phyloP scores from a whole-genome alignment of 2,888 invertebrate species.

The Hemaris fuciformis region DNA sequence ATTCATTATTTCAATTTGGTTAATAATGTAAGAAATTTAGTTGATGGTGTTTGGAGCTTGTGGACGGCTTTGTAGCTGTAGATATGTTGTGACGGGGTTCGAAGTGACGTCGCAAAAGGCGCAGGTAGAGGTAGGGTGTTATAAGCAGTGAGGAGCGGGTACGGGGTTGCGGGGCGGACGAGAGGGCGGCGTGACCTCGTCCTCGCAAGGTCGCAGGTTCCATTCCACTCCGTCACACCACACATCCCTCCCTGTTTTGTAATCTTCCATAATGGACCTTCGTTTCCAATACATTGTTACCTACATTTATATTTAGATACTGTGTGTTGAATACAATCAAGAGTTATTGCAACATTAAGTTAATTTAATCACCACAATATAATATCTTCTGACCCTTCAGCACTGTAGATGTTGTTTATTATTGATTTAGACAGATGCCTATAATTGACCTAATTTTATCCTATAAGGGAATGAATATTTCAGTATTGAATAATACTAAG shows the following conservation, averaged over 20 bases:
- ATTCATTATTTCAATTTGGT: too few relatives aligned
- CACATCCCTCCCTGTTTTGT: constrained; percentile 54
- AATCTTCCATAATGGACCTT: constrained; percentile 60
- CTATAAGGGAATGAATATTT: too few relatives aligned
- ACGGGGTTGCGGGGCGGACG: constrained; percentile 33
- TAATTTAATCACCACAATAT: neutral
- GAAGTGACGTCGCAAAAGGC: constrained; percentile 62
- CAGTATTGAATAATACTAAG: too few relatives aligned
- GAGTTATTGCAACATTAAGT: neutral
- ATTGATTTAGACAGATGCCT: too few relatives aligned
- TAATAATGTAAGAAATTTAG: too few relatives aligned
- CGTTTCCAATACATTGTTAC: constrained; percentile 32
- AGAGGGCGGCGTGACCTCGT: constrained; percentile 65
- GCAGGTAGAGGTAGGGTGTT: constrained; percentile 54
- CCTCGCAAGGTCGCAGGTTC: constrained; percentile 70
- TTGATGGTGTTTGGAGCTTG: neutral
- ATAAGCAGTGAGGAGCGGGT: constrained; percentile 6
- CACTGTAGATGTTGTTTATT: neutral
- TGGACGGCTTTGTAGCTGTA: neutral
- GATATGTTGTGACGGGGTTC: constrained; percentile 38
- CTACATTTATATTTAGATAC: neutral
- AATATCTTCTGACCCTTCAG: too few relatives aligned
- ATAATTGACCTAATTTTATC: too few relatives aligned
- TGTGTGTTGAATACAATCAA: neutral
- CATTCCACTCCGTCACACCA: constrained; percentile 64